phyloP scores from a whole-genome alignment of 2,797 vertebrate genomes.

The Gymnoscopelus braueri region DNA sequence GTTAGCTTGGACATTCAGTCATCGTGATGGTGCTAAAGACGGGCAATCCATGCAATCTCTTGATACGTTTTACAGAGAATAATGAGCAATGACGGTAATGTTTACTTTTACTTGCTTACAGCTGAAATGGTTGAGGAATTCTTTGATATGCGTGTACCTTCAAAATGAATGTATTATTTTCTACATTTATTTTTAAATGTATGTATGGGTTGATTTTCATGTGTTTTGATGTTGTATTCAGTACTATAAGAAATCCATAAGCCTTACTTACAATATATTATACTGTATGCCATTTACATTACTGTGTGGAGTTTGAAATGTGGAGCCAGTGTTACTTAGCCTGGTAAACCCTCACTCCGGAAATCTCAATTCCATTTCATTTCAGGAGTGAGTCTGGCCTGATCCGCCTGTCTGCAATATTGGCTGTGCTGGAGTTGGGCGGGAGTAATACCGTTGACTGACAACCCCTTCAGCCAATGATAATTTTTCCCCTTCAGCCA shows the following conservation, averaged over 20 bases:
- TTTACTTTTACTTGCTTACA: conserved; percentile 25
- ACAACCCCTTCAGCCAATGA: no score
- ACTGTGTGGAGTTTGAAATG: conserved; percentile 28
- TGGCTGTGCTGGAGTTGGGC: no score
- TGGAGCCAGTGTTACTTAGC: conserved; percentile 13
- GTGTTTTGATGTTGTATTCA: conserved; percentile 51
- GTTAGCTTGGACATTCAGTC: conserved; percentile 17
- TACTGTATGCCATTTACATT: conserved; percentile 33
- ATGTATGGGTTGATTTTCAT: conserved; percentile 32
- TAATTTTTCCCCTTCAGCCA: no score
- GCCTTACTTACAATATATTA: conserved; percentile 43
- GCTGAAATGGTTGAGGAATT: conserved; percentile 6
- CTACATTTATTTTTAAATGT: conserved; percentile 20
- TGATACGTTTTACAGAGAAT: conserved; percentile 22
- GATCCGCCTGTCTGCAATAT: no score
- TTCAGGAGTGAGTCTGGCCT: no score
- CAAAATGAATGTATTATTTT: conserved; percentile 41
- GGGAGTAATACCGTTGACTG: no score
- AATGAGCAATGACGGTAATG: conserved; percentile 18
- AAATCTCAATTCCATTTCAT: no score
- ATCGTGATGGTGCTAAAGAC: conserved; percentile 48
- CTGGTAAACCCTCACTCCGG: no score
- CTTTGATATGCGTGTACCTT: conserved; percentile 15
- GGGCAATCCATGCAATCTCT: conserved; percentile 13
- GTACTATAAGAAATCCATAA: conserved; percentile 26